Evolutionary conservation across 2,797 vertebrate genomes (phyloP).

Genomic region (Chrysocyon brachyurus): DNA sequence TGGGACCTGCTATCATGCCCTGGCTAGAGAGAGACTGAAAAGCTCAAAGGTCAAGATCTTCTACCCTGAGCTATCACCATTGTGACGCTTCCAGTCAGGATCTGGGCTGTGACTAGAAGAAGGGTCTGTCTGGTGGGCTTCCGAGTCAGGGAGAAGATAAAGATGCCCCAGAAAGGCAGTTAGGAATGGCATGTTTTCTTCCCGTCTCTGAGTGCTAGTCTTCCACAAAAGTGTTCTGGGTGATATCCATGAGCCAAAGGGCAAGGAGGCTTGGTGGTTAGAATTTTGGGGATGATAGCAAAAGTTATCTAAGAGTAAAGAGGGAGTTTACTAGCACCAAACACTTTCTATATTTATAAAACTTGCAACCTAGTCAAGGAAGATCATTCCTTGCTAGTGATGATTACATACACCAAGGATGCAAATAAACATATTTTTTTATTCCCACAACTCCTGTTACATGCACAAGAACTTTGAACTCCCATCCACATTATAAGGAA

Average conservation of each 20-base stretch:
- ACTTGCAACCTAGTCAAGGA: neutral
- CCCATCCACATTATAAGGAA: neutral
- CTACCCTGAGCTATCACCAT: accelerated
- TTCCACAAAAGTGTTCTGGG: neutral
- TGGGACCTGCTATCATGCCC: neutral
- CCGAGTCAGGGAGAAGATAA: neutral
- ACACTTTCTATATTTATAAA: neutral
- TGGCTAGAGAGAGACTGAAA: neutral
- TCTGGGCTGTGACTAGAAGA: neutral
- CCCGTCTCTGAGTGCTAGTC: neutral
- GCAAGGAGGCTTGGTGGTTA: neutral
- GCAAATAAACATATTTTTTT: neutral
- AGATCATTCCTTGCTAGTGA: neutral
- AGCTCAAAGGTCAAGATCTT: neutral
- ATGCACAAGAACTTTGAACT: neutral
- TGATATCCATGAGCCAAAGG: neutral
- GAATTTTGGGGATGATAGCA: neutral
- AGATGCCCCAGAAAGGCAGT: neutral
- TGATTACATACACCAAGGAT: neutral
- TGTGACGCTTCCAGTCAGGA: neutral
- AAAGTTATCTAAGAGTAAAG: neutral
- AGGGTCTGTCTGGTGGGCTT: accelerated
- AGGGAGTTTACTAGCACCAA: neutral
- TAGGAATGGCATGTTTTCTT: neutral
- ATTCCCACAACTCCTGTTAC: neutral